Percentiles rank a stretch among this genome's conserved stretches.
phyloP scores from a whole-genome alignment of 2,888 invertebrate genomes.

The Cacoxenus indagator region DNA sequence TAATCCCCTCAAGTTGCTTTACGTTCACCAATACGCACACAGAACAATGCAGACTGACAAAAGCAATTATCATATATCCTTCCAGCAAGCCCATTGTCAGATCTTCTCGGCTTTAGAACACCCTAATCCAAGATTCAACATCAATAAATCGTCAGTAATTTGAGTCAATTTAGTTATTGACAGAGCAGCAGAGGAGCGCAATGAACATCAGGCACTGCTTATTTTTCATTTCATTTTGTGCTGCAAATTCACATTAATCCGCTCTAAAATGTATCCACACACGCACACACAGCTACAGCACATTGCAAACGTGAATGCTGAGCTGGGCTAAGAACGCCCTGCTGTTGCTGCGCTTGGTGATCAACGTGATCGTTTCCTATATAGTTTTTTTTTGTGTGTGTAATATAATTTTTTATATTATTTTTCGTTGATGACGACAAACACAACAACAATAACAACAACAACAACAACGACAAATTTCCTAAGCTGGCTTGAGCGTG shows the following conservation, averaged over 20 bases:
- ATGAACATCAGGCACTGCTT: slow-evolving; percentile 17
- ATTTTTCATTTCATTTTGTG: slow-evolving; percentile 42
- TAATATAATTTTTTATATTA: background rate
- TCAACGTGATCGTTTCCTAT: slow-evolving; percentile 36
- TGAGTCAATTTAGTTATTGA: slow-evolving; percentile 46
- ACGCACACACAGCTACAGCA: slow-evolving; percentile 9
- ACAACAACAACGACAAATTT: slow-evolving; percentile 22
- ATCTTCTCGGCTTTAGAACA: background rate
- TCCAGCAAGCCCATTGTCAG: slow-evolving; percentile 4
- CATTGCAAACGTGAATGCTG: background rate
- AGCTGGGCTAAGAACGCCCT: too few species aligned
- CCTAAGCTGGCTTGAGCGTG: slow-evolving; percentile 22
- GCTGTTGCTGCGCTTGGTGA: too few species aligned
- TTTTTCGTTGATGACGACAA: slow-evolving; percentile 3
- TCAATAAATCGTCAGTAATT: slow-evolving; percentile 50
- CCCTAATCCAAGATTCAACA: slow-evolving; percentile 12
- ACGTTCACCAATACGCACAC: background rate
- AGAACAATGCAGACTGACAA: too few species aligned
- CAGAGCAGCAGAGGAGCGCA: slow-evolving; percentile 21
- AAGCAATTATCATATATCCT: slow-evolving; percentile 27
- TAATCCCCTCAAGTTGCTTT: slow-evolving; percentile 24
- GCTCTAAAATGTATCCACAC: slow-evolving; percentile 56
- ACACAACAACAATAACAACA: background rate
- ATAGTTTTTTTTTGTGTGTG: slow-evolving; percentile 13
- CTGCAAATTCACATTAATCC: slow-evolving; percentile 58